Evolutionary conservation across 2,888 invertebrate genomes (phyloP).

Genomic region (Ceramica pisi): DNA sequence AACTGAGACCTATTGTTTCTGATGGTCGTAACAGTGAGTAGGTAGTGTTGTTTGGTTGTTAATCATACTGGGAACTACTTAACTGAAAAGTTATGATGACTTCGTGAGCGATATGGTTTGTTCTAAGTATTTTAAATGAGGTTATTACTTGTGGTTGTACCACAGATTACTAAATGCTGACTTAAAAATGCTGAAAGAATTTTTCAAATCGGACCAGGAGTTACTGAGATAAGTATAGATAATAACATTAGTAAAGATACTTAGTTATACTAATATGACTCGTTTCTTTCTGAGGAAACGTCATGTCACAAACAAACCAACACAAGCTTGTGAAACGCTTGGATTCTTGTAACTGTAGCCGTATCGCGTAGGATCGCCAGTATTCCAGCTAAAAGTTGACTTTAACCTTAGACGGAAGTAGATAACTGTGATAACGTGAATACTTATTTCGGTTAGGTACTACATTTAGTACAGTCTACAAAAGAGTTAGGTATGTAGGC

Average conservation of each 20-base stretch:
- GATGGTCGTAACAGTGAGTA: too few relatives aligned
- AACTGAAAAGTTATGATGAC: not conserved
- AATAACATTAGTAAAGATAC: too few relatives aligned
- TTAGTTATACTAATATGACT: too few relatives aligned
- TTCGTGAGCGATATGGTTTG: not conserved
- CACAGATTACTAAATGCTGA: too few relatives aligned
- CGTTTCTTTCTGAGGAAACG: too few relatives aligned
- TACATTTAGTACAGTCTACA: not conserved
- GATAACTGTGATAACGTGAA: constrained; percentile 5
- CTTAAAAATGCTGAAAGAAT: too few relatives aligned
- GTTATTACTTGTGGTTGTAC: too few relatives aligned
- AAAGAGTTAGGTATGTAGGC: not conserved
- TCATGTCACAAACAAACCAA: too few relatives aligned
- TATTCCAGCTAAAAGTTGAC: not conserved
- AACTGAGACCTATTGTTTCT: not conserved
- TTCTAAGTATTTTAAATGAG: too few relatives aligned
- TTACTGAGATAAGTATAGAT: too few relatives aligned
- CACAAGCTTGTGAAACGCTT: too few relatives aligned
- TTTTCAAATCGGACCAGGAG: too few relatives aligned
- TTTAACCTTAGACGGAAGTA: not conserved
- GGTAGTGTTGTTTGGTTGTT: not conserved
- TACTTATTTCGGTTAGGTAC: not conserved
- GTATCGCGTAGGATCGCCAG: not conserved
- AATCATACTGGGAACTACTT: not conserved
- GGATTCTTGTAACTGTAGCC: not conserved